Base-by-base conservation (phyloP, 2,888 invertebrate species). In the Pollenia amentaria region DNA sequence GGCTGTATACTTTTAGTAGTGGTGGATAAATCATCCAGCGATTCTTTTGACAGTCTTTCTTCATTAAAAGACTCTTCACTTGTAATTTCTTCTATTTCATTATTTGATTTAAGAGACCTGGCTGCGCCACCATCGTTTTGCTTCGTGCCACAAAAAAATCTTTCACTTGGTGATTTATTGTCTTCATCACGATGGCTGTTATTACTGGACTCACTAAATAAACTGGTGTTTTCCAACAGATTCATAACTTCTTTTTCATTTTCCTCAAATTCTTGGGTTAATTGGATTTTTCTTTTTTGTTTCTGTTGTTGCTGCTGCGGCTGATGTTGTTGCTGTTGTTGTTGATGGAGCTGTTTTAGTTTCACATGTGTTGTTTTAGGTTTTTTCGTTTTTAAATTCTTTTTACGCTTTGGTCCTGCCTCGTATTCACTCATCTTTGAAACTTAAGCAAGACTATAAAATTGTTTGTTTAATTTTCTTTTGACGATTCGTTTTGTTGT, bases 201-300 rank as follows among this genome's bases (percentile, higher is more conserved):
- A 38, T 81, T 84, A 9, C 70, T 88, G 9, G 69, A 78, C 21
- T 89, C 89, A 44, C 88, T 87, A 6, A 88, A 85, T 2, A 89
- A 82, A 40, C 89, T 88, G 2, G 88, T 88, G 21, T 87, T 81
- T 46, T 89, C 84, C 46, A 93, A 82, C 60, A 93, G 82, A 0
- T 75, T 73, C 42, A 89, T 88, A 7, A 93, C 91, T 78, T 93
- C 92, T 7, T 81, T 88, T 83, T 93, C 93, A 6, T 89, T 90
- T 65, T 89, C 88, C 0, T 90, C 89, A 76, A 91, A 93, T 3
- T 90, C 88, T 9, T 89, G 90, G 0, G 91, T 90, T 8, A 92
- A 89, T 48, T 90, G 91, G 10, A 91, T 90, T 84, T 93, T 92
- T 3, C 88, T 88, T 77, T 89, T 90, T 48, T 88, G 87, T 44